A percentile compares a stretch with the other conserved stretches of the same genome.
These are phyloP conservation scores for Tethya wilhelma DNA, from an alignment of 37 sponge, comb jelly and placozoan genomes.

Conservation along the genomic window DNA sequence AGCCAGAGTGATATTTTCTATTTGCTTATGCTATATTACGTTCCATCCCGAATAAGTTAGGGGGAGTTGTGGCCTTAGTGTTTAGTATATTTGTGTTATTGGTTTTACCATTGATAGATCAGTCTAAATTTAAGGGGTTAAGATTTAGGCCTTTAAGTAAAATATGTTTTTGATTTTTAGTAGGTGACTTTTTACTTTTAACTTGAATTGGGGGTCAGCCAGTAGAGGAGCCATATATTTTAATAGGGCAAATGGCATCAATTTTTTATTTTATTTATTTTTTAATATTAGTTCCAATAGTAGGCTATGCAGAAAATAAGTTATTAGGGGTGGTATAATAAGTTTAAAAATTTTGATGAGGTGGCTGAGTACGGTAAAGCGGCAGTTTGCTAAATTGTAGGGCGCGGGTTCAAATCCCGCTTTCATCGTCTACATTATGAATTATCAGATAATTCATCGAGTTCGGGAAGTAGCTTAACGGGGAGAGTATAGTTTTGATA, in stretches of 20 bases:
- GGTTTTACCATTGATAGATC: conserved; percentile 62
- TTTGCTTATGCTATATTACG: conserved; percentile 87
- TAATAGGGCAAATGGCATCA: conserved; percentile 69
- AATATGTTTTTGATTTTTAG: conserved; percentile 73
- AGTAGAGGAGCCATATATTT: conserved; percentile 78
- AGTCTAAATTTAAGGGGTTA: conserved; percentile 46
- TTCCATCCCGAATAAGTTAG: conserved; percentile 84
- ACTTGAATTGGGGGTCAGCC: conserved; percentile 81
- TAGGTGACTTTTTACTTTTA: conserved; percentile 73
- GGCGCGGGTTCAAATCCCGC: no score
- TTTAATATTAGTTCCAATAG: conserved; percentile 68
- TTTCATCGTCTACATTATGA: no score
- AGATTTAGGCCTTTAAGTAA: conserved; percentile 70
- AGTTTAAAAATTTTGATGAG: no score
- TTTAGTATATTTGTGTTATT: conserved; percentile 71
- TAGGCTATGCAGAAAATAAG: conserved; percentile 57
- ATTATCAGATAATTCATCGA: no score
- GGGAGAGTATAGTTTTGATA: no score
- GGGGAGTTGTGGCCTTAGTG: conserved; percentile 71
- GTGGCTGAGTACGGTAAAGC: no score
- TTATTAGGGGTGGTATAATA: conserved; percentile 28
- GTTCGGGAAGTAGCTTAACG: no score
- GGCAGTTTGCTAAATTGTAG: no score
- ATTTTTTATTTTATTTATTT: conserved; percentile 80
- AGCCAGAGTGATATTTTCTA: conserved; percentile 83